Evolutionary conservation across 2,113 vertebrate species (phyloP), one percentile per base, ranked within the genome.

Genomic region (Porphyrio hochstetteri): DNA sequence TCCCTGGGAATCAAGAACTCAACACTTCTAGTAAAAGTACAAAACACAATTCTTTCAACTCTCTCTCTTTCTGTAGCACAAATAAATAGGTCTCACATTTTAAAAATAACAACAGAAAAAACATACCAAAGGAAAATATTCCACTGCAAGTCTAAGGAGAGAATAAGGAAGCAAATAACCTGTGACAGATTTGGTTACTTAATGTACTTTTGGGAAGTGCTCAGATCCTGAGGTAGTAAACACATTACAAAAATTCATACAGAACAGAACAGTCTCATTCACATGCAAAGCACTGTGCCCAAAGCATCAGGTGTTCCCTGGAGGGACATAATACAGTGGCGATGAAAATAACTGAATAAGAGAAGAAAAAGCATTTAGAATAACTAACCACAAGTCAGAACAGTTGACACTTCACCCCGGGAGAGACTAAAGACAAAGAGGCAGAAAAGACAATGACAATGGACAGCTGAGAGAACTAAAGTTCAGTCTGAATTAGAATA

Each of bases 121-220:
- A 16, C 19, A n/a, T 27, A 65, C 29, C n/a, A 86, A 92, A 93
- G 46, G 42, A 86, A 90, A 88, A 94, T 50, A 88, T 50, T 94
- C 50, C n/a, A 46, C 59, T 59, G 31, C n/a, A 70, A 86, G 33
- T 59, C 40, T 77, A 55, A 77, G n/a, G 44, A 88, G 50, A 79
- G 9, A 16, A 55, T 82, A 76, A 59, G 55, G 59, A 88, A 88
- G 63, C 8, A 85, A 91, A 90, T 72, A 88, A 86, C 16, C 65
- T 78, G 38, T 90, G 88, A 82, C 85, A 92, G 79, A 82, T 82
- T 53, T 80, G 56, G 92, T 93, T 96, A 72, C 82, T 82, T 76
- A 88, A 57, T 31, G 53, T 46, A 65, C 82, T 72, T 56, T 57
- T 48, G 67, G 82, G 75, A 88, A 36, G 53, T 67, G 60, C 76